Base-by-base conservation (phyloP, 2,113 vertebrate species). In the Polypterus senegalus region DNA sequence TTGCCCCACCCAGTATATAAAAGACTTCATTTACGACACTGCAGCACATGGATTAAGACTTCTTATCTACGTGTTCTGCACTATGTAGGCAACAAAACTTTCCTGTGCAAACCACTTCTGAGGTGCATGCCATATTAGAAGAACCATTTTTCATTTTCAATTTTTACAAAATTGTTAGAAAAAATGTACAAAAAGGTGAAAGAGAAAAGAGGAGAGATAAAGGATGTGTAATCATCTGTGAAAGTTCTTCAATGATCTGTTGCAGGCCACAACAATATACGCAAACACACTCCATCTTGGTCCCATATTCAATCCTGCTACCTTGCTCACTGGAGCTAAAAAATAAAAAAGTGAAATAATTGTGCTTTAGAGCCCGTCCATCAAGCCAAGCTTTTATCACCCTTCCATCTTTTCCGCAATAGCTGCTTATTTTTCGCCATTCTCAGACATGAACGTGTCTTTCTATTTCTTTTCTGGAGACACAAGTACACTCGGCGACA, bases 311-410 rank as follows among this genome's bases (percentile, higher is more conserved):
- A 7, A 6, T 51, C 49, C 9, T 9, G 6, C 49, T 51, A 2
- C 54, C 43, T 55, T 27, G 3, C 10, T 4, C 54, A 11, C 54
- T 2, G 9, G 9, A 55, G 54, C 54, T 8, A 55, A 55, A 27
- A 27, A 27, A 27, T 27, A 27, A 27, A 27, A 27, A 27, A 27
- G 27, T 27, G 27, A 70, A 80, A 65, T 87, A 91, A 95, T 91
- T 91, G 88, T 79, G 79, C 78, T 68, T 74, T 88, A 87, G 86
- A 81, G 86, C 80, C 86, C 88, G 89, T 89, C 91, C 86, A 73
- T 91, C 90, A 89, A 76, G 83, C 75, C 80, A 78, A 76, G 67
- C 63, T 55, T 62, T 70, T 54, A 65, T 69, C 56, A 58, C 10
- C 68, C 70, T 80, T 69, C 73, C 77, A 65, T 77, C 72, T 80